A percentile compares a stretch with the other conserved stretches of the same genome.
phyloP scores from a whole-genome alignment of 2,797 vertebrate genomes.

The Brachyrhaphis roseni region DNA sequence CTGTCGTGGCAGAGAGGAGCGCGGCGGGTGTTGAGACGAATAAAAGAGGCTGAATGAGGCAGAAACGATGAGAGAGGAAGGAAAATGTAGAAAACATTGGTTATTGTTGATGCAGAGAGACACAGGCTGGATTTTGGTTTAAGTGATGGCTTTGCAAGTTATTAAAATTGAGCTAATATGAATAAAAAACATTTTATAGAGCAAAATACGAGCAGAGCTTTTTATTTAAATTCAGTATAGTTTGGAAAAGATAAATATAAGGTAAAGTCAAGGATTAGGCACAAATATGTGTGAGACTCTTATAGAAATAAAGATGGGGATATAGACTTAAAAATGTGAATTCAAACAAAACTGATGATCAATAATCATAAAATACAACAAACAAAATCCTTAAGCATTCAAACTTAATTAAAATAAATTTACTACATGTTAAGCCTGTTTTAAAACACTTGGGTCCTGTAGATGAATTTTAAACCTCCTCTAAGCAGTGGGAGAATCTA shows the following conservation, averaged over 20 bases:
- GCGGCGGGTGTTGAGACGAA: slow-evolving; percentile 43
- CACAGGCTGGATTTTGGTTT: slow-evolving; percentile 15
- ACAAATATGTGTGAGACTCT: neutral
- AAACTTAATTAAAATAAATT: neutral
- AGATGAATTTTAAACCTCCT: neutral
- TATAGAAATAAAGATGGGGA: neutral
- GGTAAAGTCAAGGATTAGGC: neutral
- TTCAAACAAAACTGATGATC: neutral
- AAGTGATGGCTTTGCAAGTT: slow-evolving; percentile 34
- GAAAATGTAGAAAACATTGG: neutral
- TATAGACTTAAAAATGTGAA: neutral
- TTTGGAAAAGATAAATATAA: neutral
- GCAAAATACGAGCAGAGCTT: neutral
- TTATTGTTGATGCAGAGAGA: neutral
- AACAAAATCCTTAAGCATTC: neutral
- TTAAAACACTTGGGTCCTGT: neutral
- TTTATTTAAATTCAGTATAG: neutral
- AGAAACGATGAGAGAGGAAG: slow-evolving; percentile 1
- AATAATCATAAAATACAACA: neutral
- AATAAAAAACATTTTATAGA: slow-evolving; percentile 12
- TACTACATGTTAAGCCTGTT: neutral
- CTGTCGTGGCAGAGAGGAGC: slow-evolving; percentile 70
- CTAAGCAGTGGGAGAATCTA: neutral
- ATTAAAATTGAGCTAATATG: slow-evolving; percentile 41
- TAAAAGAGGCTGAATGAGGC: slow-evolving; percentile 42